These are phyloP conservation scores for Andrena trimmerana DNA, from an alignment of 2,888 invertebrate genomes.

Conservation along the genomic window DNA sequence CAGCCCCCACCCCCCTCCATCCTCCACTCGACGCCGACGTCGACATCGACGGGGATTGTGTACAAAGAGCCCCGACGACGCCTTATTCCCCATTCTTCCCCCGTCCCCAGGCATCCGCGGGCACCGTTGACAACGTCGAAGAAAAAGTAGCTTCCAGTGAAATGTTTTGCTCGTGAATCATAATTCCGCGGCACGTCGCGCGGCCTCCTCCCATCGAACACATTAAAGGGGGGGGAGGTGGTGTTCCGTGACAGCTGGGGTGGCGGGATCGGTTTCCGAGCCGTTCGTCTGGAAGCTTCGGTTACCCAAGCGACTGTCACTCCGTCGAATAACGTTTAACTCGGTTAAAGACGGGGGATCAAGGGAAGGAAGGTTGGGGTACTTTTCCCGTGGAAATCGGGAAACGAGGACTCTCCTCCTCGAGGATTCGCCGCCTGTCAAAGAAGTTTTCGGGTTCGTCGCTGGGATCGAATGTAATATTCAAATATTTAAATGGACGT, in stretches of 20 bases:
- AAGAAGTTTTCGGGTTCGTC: conserved; percentile 16
- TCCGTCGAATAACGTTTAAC: conserved; percentile 63
- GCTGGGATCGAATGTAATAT: conserved; percentile 14
- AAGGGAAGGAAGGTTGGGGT: not conserved
- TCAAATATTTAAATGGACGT: conserved; percentile 24
- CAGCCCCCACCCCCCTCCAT: not conserved
- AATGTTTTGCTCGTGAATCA: conserved; percentile 74
- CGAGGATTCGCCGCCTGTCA: conserved; percentile 25
- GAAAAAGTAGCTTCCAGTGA: conserved; percentile 68
- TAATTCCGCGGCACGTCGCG: conserved; percentile 62
- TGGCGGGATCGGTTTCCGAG: conserved; percentile 58
- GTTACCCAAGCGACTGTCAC: conserved; percentile 47
- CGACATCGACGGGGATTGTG: conserved; percentile 56
- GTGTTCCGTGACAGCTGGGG: conserved; percentile 53
- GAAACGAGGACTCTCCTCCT: not conserved
- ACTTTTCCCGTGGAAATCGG: conserved; percentile 1
- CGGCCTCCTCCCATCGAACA: conserved; percentile 17
- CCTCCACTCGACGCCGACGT: conserved; percentile 25
- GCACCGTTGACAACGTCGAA: conserved; percentile 50
- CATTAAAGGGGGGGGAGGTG: not conserved
- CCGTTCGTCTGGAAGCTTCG: conserved; percentile 41
- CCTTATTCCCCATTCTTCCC: conserved; percentile 44
- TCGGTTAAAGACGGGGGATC: conserved; percentile 49
- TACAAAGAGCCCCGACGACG: conserved; percentile 48
- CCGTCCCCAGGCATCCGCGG: not conserved